Evolutionary conservation across 2,888 invertebrate genomes (phyloP).

Genomic region (Gerris lacustris): DNA sequence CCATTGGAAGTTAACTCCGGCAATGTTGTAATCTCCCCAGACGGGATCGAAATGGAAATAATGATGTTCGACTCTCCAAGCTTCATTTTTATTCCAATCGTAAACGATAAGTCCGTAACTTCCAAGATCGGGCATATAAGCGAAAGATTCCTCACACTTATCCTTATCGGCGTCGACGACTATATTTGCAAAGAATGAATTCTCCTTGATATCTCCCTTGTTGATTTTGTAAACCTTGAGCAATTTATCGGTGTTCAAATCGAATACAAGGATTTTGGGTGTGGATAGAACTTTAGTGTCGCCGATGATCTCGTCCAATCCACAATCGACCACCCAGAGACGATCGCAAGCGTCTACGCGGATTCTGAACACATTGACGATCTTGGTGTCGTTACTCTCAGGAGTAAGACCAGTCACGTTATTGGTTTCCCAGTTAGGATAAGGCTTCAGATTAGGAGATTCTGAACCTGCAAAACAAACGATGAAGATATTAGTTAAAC

Average conservation of each 20-base stretch:
- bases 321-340: slow-evolving; percentile 70
- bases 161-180: slow-evolving; percentile 56
- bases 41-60: slow-evolving; percentile 60
- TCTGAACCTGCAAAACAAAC: slow-evolving; percentile 25
- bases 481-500: background rate
- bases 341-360: slow-evolving; percentile 61
- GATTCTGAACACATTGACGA: slow-evolving; percentile 60
- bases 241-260: slow-evolving; percentile 60
- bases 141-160: slow-evolving; percentile 61
- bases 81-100: slow-evolving; percentile 56
- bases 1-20: slow-evolving; percentile 68
- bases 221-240: slow-evolving; percentile 57
- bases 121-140: slow-evolving; percentile 59
- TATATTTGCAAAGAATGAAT: slow-evolving; percentile 69
- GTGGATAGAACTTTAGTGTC: slow-evolving; percentile 49
- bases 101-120: slow-evolving; percentile 67
- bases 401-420: slow-evolving; percentile 44
- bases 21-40: slow-evolving; percentile 59
- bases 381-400: slow-evolving; percentile 24
- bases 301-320: slow-evolving; percentile 52
- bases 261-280: slow-evolving; percentile 57
- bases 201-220: slow-evolving; percentile 52
- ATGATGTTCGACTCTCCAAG: slow-evolving; percentile 68
- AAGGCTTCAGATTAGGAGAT: slow-evolving; percentile 60
- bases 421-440: slow-evolving; percentile 67